Evolutionary conservation across 2,888 invertebrate species (phyloP).

Genomic region (Ethmia dodecea): DNA sequence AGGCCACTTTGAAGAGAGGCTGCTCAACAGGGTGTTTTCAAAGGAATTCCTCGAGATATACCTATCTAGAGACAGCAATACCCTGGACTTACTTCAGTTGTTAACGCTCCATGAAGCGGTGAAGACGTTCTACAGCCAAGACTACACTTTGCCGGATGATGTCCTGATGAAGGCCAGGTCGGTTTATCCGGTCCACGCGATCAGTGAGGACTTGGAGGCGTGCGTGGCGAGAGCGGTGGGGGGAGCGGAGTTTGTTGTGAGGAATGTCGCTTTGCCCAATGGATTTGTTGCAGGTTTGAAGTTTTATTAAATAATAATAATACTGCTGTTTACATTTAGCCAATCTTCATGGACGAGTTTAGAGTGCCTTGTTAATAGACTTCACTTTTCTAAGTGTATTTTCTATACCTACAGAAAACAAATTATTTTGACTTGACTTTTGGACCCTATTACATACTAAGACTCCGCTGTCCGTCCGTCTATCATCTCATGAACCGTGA

Average conservation of each 20-base stretch:
- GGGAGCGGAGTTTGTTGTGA: constrained; percentile 71
- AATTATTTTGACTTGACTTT: too few relatives aligned
- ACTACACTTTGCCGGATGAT: constrained; percentile 50
- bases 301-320: too few relatives aligned
- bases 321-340: too few relatives aligned
- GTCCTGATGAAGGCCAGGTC: constrained; percentile 48
- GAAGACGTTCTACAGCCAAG: constrained; percentile 52
- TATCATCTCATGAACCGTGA: too few relatives aligned
- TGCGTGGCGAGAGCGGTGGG: constrained; percentile 76
- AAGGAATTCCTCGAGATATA: constrained; percentile 61
- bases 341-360: too few relatives aligned
- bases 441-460: too few relatives aligned
- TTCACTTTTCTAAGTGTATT: too few relatives aligned
- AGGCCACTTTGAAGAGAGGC: constrained; percentile 69
- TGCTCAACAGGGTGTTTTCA: constrained; percentile 73
- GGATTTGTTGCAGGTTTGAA: constrained; percentile 76
- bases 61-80: constrained; percentile 44
- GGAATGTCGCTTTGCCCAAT: constrained; percentile 69
- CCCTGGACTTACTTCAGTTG: constrained; percentile 65
- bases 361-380: too few relatives aligned
- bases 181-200: constrained; percentile 38
- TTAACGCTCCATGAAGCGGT: constrained; percentile 77
- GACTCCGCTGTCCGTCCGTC: too few relatives aligned
- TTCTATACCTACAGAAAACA: too few relatives aligned
- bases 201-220: constrained; percentile 58